phyloP scores from a whole-genome alignment of 2,797 vertebrate genomes.

The Emys orbicularis region DNA sequence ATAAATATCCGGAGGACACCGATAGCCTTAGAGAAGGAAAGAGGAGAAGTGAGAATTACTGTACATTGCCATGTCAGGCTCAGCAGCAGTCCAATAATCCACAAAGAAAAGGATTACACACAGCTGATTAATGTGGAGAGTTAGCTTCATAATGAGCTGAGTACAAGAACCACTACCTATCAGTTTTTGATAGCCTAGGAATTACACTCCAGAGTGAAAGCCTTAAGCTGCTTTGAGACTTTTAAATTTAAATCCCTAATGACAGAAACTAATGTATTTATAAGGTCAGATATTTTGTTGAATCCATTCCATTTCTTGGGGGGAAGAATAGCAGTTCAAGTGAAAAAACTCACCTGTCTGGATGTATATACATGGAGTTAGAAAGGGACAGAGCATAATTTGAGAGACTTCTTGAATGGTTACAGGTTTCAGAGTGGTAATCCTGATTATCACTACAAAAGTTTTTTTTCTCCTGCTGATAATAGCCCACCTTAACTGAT shows the following conservation, averaged over 20 bases:
- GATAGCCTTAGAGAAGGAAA: neutral
- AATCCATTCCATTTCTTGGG: conserved; percentile 20
- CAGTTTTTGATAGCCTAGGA: conserved; percentile 37
- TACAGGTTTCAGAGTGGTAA: too few relatives aligned
- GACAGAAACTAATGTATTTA: conserved; percentile 27
- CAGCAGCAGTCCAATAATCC: conserved; percentile 42
- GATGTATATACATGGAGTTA: neutral
- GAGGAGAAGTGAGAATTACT: neutral
- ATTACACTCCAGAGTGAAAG: conserved; percentile 51
- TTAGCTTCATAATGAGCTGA: conserved; percentile 40
- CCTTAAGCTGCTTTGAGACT: conserved; percentile 62
- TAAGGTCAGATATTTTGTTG: conserved; percentile 39
- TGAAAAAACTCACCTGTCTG: neutral
- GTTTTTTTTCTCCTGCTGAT: too few relatives aligned
- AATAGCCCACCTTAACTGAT: too few relatives aligned
- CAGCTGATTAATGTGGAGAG: conserved; percentile 55
- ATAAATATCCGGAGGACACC: neutral
- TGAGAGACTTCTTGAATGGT: neutral
- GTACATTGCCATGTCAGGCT: neutral
- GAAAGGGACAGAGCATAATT: neutral
- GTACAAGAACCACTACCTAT: conserved; percentile 37
- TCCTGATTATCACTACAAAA: too few relatives aligned
- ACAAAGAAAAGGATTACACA: conserved; percentile 58
- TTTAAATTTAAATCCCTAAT: conserved; percentile 20
- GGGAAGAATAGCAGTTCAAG: neutral